Percentiles rank a stretch among this genome's conserved stretches.
These are phyloP conservation scores for Gephyroberyx darwinii DNA, from an alignment of 2,797 vertebrate species.

Conservation along the genomic window DNA sequence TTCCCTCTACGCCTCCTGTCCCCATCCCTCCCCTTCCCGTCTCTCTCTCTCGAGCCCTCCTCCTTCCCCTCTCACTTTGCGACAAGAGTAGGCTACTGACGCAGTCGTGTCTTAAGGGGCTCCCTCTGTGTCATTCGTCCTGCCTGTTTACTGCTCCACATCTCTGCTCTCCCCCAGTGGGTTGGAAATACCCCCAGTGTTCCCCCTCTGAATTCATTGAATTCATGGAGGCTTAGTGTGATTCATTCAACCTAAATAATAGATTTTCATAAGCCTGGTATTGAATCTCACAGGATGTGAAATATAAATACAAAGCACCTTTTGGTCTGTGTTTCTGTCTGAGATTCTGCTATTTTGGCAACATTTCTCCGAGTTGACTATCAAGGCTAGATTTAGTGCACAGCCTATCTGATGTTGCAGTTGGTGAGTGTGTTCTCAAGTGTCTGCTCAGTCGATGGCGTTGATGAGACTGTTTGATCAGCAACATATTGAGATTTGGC, in stretches of 20 bases:
- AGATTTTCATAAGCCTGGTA: not conserved
- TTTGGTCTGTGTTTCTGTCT: not conserved
- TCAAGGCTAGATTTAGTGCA: not conserved
- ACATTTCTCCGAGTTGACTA: not conserved
- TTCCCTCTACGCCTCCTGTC: not conserved
- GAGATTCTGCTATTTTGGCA: not conserved
- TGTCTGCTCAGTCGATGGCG: not conserved
- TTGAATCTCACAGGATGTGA: not conserved
- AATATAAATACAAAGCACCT: not conserved
- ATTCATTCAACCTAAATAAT: constrained; percentile 27
- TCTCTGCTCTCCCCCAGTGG: constrained; percentile 23
- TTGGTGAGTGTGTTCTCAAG: not conserved
- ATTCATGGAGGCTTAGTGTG: constrained; percentile 24
- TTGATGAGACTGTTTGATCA: constrained; percentile 9
- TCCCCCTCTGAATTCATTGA: constrained; percentile 5
- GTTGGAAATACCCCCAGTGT: constrained; percentile 26
- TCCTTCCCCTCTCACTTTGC: constrained; percentile 25
- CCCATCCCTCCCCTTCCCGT: constrained; percentile 40
- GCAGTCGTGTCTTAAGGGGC: constrained; percentile 68
- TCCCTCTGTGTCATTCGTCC: constrained; percentile 52
- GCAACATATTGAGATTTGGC: constrained; percentile 17
- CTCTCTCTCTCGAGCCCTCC: constrained; percentile 29
- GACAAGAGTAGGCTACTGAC: constrained; percentile 38
- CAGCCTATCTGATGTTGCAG: not conserved
- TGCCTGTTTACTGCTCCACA: constrained; percentile 30